These are phyloP conservation scores for Tinea semifulvella DNA, from an alignment of 2,888 invertebrate genomes.

Conservation along the genomic window DNA sequence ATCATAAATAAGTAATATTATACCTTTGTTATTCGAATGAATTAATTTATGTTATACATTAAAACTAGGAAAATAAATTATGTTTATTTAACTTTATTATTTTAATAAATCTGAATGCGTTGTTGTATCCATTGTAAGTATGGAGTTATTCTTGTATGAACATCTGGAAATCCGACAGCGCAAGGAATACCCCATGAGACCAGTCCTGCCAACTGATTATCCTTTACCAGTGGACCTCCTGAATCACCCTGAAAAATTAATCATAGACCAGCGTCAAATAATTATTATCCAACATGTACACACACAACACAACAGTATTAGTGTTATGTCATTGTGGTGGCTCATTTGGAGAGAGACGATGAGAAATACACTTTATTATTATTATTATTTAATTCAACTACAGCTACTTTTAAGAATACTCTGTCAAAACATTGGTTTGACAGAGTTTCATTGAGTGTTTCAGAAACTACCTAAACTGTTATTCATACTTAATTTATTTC, in stretches of 20 bases:
- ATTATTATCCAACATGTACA: too few relatives aligned
- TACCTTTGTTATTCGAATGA: background rate
- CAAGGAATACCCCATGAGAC: slow-evolving; percentile 62
- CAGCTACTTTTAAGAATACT: too few relatives aligned
- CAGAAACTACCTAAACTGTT: too few relatives aligned
- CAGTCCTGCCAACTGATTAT: slow-evolving; percentile 39
- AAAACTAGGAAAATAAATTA: background rate
- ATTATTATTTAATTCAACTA: too few relatives aligned
- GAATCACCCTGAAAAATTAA: slow-evolving; percentile 50
- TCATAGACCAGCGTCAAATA: background rate
- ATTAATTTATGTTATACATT: background rate
- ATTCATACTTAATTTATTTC: too few relatives aligned
- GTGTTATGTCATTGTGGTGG: too few relatives aligned
- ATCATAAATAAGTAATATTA: background rate
- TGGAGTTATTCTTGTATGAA: slow-evolving; percentile 47
- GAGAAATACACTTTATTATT: too few relatives aligned
- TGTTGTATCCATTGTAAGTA: slow-evolving; percentile 40
- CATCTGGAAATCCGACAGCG: slow-evolving; percentile 55
- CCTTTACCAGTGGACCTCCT: slow-evolving; percentile 46
- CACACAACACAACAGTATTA: too few relatives aligned
- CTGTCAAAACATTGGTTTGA: too few relatives aligned
- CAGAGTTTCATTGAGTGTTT: too few relatives aligned
- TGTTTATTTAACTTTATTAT: background rate
- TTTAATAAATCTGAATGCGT: slow-evolving; percentile 18
- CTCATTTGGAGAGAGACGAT: too few relatives aligned